These are phyloP conservation scores for Coptodon rendalli DNA, from an alignment of 2,113 vertebrate genomes.

Conservation along the genomic window DNA sequence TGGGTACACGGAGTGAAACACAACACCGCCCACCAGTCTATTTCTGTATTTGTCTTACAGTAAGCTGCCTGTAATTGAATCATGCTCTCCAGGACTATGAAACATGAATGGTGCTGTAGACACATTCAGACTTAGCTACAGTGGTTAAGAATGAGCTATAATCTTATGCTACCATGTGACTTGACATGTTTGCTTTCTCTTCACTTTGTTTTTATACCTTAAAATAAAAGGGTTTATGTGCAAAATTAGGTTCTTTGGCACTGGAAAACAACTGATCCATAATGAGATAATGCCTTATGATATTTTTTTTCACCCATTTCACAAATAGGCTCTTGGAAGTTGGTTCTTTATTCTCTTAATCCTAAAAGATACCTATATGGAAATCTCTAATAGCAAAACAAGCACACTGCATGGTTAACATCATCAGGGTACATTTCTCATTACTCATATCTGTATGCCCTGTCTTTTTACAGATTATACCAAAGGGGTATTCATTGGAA, in stretches of 20 bases:
- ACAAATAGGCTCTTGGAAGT: not conserved
- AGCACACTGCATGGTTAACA: not conserved
- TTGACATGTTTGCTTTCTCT: constrained; percentile 19
- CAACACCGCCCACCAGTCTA: constrained; percentile 67
- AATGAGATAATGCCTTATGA: not conserved
- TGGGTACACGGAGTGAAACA: constrained; percentile 71
- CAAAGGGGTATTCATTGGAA: not conserved
- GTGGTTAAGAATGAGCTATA: constrained; percentile 17
- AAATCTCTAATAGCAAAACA: not conserved
- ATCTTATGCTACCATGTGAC: constrained; percentile 27
- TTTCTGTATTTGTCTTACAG: constrained; percentile 72
- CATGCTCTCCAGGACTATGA: constrained; percentile 36
- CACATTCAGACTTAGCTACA: constrained; percentile 29
- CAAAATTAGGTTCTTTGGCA: not conserved
- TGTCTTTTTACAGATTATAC: not conserved
- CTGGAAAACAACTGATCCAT: constrained; percentile 1
- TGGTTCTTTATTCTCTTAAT: not conserved
- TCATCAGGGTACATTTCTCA: not conserved
- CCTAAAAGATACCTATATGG: not conserved
- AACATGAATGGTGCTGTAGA: constrained; percentile 45
- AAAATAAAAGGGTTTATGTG: not conserved
- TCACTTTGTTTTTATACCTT: constrained; percentile 12
- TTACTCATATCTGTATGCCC: constrained; percentile 8
- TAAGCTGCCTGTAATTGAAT: constrained; percentile 63
- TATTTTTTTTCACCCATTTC: not conserved